Evolutionary conservation across 2,888 invertebrate genomes (phyloP), one percentile per base, ranked within the genome.

Genomic region (Parasteatoda lunata): DNA sequence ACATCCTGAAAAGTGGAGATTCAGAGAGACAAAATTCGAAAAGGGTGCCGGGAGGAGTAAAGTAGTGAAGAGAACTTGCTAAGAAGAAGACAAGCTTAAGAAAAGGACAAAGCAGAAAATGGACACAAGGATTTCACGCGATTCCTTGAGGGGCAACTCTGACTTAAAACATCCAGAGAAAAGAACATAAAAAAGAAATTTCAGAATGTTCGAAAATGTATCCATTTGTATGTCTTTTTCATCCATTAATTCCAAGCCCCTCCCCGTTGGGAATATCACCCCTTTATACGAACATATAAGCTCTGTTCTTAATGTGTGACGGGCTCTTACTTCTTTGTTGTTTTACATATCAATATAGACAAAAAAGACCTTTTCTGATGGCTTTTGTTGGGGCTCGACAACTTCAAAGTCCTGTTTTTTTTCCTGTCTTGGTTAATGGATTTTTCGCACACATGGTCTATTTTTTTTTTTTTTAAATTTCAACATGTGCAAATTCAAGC

Each of bases 161-260:
- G 51, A 49, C 7, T 54, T 49, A 54, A 73, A 52, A 52, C 52
- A 68, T 11, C 15, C n/a, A 15, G 59, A 72, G 66, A 15, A 51
- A 69, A 8, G 69, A 76, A 15, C 51, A 59, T 15, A 64, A 51
- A 71, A 71, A 52, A 49, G 75, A 70, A 77, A 47, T 51, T 76
- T 76, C 75, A 82, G 49, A 82, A 82, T 54, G 82, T 64, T 54
- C 52, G 84, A 79, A 85, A 85, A 85, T 85, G 75, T 79, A 85
- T 85, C 84, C 84, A 85, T 85, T 85, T 85, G 84, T 79, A 76
- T 75, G 79, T 79, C 78, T 78, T 75, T 79, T 68, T 75, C 54
- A 73, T 78, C 84, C 78, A 79, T 85, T 79, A 85, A 77, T 83
- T 84, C 78, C 15, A 64, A 51, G 30, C 75, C 79, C 77, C 52